Base-by-base conservation (phyloP, 2,797 vertebrate species). In the Chelon auratus region DNA sequence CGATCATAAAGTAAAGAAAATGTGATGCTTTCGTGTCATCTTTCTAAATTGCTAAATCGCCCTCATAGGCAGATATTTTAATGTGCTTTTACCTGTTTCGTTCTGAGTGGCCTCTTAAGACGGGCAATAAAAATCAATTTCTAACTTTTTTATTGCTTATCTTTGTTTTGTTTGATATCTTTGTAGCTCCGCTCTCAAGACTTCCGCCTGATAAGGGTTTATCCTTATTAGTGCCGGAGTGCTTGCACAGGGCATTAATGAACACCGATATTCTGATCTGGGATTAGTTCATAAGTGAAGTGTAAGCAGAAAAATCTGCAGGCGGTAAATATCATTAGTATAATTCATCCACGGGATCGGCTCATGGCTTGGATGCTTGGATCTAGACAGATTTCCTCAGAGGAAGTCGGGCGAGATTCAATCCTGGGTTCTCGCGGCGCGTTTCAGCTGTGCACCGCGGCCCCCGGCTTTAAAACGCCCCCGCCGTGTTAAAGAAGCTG, bases 261-360 rank as follows among this genome's bases (percentile, higher is more conserved):
- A 9, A 17, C 59, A 75, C 15, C 47, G 50, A 60, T 54, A 24
- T 8, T 55, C 43, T 42, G 39, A 72, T 69, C 9, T 36, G 22
- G 72, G 63, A 75, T 82, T 55, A 71, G 72, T 37, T 7, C 59
- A 45, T n/a, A 62, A 68, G 8, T 60, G 51, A 5, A 39, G 60
- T 13, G 48, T 73, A 59, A 71, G 69, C 74, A 83, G 30, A 54
- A 67, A 73, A 53, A 48, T 13, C 12, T 0, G 17, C 10, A 22
- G 37, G 45, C 60, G 26, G 20, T 55, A 71, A 39, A 64, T 56
- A 51, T 40, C 17, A 76, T 62, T 45, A 9, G 20, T 50, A 14
- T 4, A 37, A 72, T 53, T 59, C 8, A 37, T 51, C 39, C 18
- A 47, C 1, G 0, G 45, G 58, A 13, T 55, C 64, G 26, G 59